Evolutionary conservation across 2,888 invertebrate genomes (phyloP), one percentile per base, ranked within the genome.

Genomic region (Drosophila falleni): DNA sequence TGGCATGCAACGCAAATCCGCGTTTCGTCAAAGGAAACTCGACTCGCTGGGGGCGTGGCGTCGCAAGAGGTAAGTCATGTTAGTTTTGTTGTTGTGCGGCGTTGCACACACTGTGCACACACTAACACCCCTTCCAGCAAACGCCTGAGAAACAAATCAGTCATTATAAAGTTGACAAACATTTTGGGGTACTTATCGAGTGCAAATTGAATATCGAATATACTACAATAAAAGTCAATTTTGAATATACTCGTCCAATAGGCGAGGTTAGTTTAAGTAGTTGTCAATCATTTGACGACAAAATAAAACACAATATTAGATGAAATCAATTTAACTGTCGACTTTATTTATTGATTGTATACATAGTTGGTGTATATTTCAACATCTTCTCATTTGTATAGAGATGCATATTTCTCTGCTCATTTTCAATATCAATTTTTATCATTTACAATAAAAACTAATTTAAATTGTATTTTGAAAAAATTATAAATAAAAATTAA

Each of bases 11-110:
- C 87, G 92, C 51, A 89, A 90, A 66, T 83, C 91, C 50, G 92
- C 91, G 42, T 92, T 92, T 74, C 91, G 92, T n/a, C 90, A 92
- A 70, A 90, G 91, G 56, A 93, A 93, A 77, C 85, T 91, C 59
- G 92, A 92, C 74, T 92, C 92, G 10, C 62, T 91, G 62, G 90
- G 90, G 46, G 75, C 85, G 26, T 90, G 87, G 88, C 90, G 92
- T 1, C 91, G 90, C 67, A 90, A 89, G 70, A 90, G 92, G 92
- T 92, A 89, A 91, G 89, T 89, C 46, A 9, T 19, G n/a, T 23
- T 19, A 19, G 19, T 19, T 19, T 19, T 19, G 19, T 19, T 19
- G 19, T 19, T 1, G 19, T 2, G 19, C n/a, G n/a, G n/a, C n/a
- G n/a, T n/a, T n/a, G n/a, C n/a, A n/a, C n/a, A n/a, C n/a, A 26